phyloP scores from a whole-genome alignment of 2,888 invertebrate genomes.

The Podotricha telesiphe region DNA sequence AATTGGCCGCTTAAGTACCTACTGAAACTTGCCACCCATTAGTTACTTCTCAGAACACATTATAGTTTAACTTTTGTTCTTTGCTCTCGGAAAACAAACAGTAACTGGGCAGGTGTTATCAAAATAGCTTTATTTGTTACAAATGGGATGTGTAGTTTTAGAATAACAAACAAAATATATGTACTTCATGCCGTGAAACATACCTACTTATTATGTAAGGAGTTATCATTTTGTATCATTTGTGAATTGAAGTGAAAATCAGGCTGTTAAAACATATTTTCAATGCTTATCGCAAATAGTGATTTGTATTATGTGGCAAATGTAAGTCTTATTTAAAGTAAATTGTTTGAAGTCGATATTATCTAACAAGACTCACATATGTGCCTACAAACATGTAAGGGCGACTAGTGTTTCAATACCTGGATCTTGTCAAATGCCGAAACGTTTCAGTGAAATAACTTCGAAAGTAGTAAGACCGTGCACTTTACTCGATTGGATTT shows the following conservation, averaged over 20 bases:
- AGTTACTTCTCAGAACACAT: conserved; percentile 76
- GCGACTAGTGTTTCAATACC: conserved; percentile 32
- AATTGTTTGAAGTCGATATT: background rate
- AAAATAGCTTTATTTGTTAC: conserved; percentile 45
- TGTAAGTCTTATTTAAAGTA: background rate
- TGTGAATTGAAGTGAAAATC: background rate
- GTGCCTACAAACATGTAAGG: background rate
- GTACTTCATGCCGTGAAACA: background rate
- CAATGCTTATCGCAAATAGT: background rate
- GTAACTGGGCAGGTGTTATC: conserved; percentile 47
- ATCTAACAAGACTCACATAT: conserved; percentile 30
- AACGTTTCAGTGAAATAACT: conserved; percentile 78
- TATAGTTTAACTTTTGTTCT: conserved; percentile 76
- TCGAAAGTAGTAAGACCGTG: conserved; percentile 57
- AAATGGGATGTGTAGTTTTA: conserved; percentile 33
- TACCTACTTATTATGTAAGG: background rate
- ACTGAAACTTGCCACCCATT: conserved; percentile 77
- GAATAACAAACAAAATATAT: conserved; percentile 24
- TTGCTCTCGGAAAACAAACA: conserved; percentile 61
- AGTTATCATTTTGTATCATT: background rate
- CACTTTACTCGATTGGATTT: conserved; percentile 79
- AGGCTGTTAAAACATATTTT: background rate
- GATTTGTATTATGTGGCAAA: no score
- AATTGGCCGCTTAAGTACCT: conserved; percentile 78
- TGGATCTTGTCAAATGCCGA: conserved; percentile 67